Conservation (phyloP, 2,113 vertebrate genomes). For the Apus apus region DNA sequence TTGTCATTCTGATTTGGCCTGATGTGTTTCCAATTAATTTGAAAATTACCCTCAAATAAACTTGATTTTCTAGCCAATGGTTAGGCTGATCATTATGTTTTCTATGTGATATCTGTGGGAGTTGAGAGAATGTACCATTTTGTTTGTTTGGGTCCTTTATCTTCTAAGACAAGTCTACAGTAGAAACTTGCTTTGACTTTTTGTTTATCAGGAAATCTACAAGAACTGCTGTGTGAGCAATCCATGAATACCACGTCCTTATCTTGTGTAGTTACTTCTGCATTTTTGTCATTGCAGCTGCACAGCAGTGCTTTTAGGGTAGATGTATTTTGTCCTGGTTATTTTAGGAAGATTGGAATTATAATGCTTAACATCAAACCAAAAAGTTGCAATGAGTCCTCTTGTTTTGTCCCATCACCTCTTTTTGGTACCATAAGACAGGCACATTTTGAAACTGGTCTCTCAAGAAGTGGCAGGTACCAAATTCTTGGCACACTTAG, state of each 20-base stretch:
- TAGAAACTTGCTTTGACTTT: conserved; percentile 8
- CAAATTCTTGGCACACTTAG: neutral
- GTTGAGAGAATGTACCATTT: neutral
- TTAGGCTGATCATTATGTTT: neutral
- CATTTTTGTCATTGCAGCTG: neutral
- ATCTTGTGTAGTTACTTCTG: neutral
- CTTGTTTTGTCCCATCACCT: neutral
- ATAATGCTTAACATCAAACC: neutral
- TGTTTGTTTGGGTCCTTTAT: neutral
- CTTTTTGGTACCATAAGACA: neutral
- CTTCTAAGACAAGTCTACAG: neutral
- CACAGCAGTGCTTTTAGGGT: neutral
- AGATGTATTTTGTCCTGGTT: neutral
- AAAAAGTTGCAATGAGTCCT: neutral
- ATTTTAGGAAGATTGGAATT: neutral
- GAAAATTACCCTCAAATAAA: neutral
- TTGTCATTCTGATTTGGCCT: neutral
- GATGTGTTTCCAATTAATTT: neutral
- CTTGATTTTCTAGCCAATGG: neutral
- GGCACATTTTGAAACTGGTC: neutral
- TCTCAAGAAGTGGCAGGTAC: neutral
- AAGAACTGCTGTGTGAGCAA: conserved; percentile 10
- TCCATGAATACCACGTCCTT: neutral
- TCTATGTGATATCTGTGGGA: neutral
- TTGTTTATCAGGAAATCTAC: neutral